Base-by-base conservation (phyloP, 2,888 invertebrate species). In the Macaria notata region DNA sequence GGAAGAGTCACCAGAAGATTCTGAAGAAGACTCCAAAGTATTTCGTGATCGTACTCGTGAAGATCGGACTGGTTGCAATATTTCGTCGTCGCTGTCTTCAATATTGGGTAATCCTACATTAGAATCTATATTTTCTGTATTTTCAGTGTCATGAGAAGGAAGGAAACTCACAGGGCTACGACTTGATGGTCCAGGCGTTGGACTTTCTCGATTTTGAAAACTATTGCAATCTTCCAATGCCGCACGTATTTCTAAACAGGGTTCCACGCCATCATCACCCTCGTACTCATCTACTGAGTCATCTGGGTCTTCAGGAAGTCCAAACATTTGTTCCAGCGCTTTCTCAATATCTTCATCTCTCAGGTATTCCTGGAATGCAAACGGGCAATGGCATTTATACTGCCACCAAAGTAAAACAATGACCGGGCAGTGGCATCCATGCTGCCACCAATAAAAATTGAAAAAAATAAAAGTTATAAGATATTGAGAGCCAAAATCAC, bases 271-370 rank as follows among this genome's bases (percentile, higher is more conserved):
- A 33, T 33, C 33, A 4, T 33, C 33, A 33, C 33, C 33, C 6
- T 33, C 33, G 48, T 55, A 55, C 44, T 65, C 76, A 47, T 59
- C 60, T 58, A 47, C 57, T 41, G 57, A 61, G 50, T 48, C 46
- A 56, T 58, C 54, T 38, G 61, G 63, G 52, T 61, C 59, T 47
- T 63, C 61, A 58, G 61, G 56, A 61, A 63, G 63, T 52, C 61
- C 59, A 54, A 63, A 63, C 59, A 63, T 63, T 47, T 33, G 50
- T 45, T 62, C 59, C 50, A 59, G 56, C 51, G 47, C 62, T 46
- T 54, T 47, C 52, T 62, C 59, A 51, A 62, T 62, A 38, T 62
- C 59, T 54, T 56, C 54, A 62, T 49, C 49, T 31, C 33, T 33
- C 33, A 33, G 33, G 33, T 39, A 8, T 8, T 43, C 48, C 43